These are phyloP conservation scores for Scotopteryx bipunctaria DNA, from an alignment of 2,888 invertebrate genomes.

Conservation along the genomic window DNA sequence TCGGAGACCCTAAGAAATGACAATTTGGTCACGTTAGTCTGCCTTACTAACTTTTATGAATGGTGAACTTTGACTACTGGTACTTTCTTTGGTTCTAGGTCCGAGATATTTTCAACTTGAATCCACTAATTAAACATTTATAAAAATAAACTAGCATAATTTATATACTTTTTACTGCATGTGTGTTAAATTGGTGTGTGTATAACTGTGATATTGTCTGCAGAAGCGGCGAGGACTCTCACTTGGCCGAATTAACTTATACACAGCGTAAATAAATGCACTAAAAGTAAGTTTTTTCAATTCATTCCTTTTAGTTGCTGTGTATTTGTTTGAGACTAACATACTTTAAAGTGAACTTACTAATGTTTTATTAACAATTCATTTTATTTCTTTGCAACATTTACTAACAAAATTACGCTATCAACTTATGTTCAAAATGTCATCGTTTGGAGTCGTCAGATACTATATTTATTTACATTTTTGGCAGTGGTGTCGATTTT, in stretches of 20 bases:
- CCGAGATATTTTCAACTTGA: constrained; percentile 17
- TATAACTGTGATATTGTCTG: constrained; percentile 60
- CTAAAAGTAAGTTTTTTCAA: constrained; percentile 57
- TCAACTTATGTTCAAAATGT: too few species aligned
- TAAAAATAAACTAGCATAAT: background rate
- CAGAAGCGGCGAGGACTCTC: constrained; percentile 59
- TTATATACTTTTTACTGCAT: constrained; percentile 17
- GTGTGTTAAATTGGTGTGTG: constrained; percentile 43
- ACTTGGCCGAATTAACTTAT: constrained; percentile 54
- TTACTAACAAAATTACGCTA: constrained; percentile 9
- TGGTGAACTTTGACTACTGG: background rate
- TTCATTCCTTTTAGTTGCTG: constrained; percentile 20
- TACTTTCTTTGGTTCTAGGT: background rate
- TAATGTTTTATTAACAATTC: constrained; percentile 6
- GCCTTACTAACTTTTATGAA: background rate
- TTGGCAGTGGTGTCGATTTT: too few species aligned
- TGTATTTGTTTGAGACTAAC: constrained; percentile 34
- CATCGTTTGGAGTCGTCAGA: too few species aligned
- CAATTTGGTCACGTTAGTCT: too few species aligned
- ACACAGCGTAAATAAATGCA: constrained; percentile 55
- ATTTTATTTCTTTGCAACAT: background rate
- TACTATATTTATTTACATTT: too few species aligned
- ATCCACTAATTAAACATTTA: constrained; percentile 1
- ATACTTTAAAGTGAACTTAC: background rate
- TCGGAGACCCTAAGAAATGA: too few species aligned